A percentile compares a stretch with the other conserved stretches of the same genome.
phyloP scores from a whole-genome alignment of 2,113 vertebrate species.

The Uropsilus gracilis region DNA sequence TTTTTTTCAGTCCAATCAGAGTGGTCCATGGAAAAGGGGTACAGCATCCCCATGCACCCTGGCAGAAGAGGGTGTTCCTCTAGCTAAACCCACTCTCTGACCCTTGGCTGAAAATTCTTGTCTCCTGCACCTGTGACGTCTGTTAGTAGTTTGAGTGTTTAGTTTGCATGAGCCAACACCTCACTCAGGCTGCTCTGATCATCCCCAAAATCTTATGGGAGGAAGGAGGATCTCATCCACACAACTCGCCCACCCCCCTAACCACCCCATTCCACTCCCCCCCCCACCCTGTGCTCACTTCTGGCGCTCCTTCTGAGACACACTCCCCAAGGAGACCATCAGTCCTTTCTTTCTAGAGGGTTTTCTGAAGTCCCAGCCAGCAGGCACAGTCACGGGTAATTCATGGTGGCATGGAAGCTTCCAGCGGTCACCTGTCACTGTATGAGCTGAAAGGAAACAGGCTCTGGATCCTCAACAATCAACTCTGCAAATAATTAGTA shows the following conservation, averaged over 20 bases:
- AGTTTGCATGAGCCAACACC: not conserved
- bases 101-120: not conserved
- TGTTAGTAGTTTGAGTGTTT: not conserved
- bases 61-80: not conserved
- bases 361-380: not conserved
- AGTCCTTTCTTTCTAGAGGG: not conserved
- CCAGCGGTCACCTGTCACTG: not conserved
- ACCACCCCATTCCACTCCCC: too few species aligned
- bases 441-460: not conserved
- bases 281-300: not conserved
- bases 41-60: too few species aligned
- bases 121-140: not conserved
- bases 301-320: not conserved
- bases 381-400: not conserved
- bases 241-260: too few species aligned
- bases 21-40: not conserved
- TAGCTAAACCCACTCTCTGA: not conserved
- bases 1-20: not conserved
- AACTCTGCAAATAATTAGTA: not conserved
- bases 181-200: not conserved
- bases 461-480: conserved; percentile 19
- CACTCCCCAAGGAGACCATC: not conserved
- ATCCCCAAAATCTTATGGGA: not conserved
- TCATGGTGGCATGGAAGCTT: not conserved
- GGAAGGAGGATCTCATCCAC: not conserved